These are phyloP conservation scores for Xylophagus ater DNA, from an alignment of 2,888 invertebrate genomes.

Conservation along the genomic window DNA sequence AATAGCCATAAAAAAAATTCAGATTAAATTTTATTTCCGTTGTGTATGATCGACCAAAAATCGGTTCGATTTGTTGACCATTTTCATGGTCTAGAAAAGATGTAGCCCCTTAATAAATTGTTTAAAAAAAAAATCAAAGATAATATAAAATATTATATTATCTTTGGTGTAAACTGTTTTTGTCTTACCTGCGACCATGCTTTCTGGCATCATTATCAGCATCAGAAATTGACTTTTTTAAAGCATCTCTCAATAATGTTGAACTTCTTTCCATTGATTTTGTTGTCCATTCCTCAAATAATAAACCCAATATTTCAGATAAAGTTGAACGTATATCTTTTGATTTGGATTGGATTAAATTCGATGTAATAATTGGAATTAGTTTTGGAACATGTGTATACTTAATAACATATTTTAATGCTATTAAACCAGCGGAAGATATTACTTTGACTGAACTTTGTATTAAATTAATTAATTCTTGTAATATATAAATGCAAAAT, in stretches of 20 bases:
- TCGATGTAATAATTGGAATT: slow-evolving; percentile 65
- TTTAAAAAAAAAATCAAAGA: too few relatives aligned
- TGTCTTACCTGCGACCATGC: slow-evolving; percentile 61
- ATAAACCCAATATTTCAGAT: slow-evolving; percentile 72
- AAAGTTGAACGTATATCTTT: slow-evolving; percentile 72
- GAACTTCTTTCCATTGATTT: slow-evolving; percentile 72
- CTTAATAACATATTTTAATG: slow-evolving; percentile 78
- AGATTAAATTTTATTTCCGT: too few relatives aligned
- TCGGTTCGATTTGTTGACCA: background rate
- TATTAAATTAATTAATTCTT: slow-evolving; percentile 76
- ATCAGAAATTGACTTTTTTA: slow-evolving; percentile 80
- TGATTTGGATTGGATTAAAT: slow-evolving; percentile 72
- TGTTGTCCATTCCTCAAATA: slow-evolving; percentile 82
- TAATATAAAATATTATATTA: too few relatives aligned
- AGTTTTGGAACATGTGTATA: slow-evolving; percentile 71
- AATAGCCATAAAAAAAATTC: too few relatives aligned
- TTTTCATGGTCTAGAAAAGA: background rate
- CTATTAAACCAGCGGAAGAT: slow-evolving; percentile 76
- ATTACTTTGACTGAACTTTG: slow-evolving; percentile 95
- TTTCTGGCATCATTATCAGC: slow-evolving; percentile 85
- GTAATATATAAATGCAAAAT: slow-evolving; percentile 72
- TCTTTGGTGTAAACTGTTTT: too few relatives aligned
- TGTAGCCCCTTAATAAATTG: too few relatives aligned
- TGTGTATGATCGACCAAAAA: background rate
- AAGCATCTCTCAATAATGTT: slow-evolving; percentile 63